Conservation (phyloP, 2,888 invertebrate species). For the Kuschelorhynchus macadamiae region DNA sequence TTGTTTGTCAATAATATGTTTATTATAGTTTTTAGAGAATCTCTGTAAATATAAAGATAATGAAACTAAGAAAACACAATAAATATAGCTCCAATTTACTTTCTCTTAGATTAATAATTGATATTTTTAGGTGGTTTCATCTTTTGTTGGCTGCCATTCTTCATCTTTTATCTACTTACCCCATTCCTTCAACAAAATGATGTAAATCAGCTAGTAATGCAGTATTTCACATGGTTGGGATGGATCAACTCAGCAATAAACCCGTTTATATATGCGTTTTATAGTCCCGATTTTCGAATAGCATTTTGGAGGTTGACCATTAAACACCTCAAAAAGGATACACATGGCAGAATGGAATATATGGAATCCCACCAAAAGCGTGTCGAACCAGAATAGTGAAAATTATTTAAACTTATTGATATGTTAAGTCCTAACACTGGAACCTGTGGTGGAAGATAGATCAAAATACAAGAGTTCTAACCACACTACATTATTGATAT, state of each 20-base stretch:
- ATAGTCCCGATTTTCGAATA: constrained; percentile 88
- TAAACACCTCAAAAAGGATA: constrained; percentile 73
- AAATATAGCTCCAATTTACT: no score
- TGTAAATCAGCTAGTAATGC: constrained; percentile 73
- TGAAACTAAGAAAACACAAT: no score
- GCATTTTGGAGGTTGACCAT: constrained; percentile 90
- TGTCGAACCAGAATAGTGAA: constrained; percentile 9
- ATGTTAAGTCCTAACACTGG: no score
- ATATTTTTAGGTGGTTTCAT: constrained; percentile 75
- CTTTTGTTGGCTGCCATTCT: constrained; percentile 91
- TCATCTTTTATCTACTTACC: constrained; percentile 84
- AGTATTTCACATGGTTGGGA: constrained; percentile 87
- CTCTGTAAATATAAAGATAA: no score
- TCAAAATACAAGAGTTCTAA: no score
- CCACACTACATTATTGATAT: no score
- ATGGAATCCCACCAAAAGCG: constrained; percentile 24
- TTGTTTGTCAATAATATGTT: no score
- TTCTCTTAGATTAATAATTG: background rate
- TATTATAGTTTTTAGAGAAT: no score
- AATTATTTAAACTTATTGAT: no score
- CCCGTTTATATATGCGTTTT: constrained; percentile 92
- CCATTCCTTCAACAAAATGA: constrained; percentile 82
- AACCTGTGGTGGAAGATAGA: no score
- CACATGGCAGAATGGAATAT: constrained; percentile 16
- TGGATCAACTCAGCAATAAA: constrained; percentile 94